phyloP scores from a whole-genome alignment of 2,888 invertebrate species.

The Volucella inanis region DNA sequence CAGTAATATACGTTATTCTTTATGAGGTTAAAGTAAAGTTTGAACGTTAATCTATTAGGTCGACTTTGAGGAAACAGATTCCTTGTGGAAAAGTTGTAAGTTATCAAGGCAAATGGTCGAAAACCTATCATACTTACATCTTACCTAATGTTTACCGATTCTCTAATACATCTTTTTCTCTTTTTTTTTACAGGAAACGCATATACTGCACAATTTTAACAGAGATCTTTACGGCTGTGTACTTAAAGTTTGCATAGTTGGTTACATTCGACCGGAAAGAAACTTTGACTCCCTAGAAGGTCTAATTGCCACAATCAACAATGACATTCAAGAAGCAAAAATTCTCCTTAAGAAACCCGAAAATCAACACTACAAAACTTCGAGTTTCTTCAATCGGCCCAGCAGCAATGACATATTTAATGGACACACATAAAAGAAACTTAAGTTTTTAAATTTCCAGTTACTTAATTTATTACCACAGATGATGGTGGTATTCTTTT shows the following conservation, averaged over 20 bases:
- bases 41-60: too few relatives aligned
- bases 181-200: conserved; percentile 90
- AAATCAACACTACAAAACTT: conserved; percentile 83
- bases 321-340: conserved; percentile 90
- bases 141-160: not conserved
- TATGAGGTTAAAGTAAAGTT: too few relatives aligned
- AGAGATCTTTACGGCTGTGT: conserved; percentile 93
- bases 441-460: conserved; percentile 19
- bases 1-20: too few relatives aligned
- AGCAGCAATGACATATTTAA: conserved; percentile 6
- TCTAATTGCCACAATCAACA: conserved; percentile 89
- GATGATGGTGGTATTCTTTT: conserved; percentile 33
- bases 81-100: not conserved
- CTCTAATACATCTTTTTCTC: not conserved
- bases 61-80: too few relatives aligned
- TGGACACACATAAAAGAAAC: conserved; percentile 38
- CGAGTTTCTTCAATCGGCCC: conserved; percentile 84
- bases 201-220: conserved; percentile 92
- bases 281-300: conserved; percentile 91
- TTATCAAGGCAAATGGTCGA: not conserved
- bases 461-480: conserved; percentile 69
- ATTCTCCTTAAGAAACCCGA: conserved; percentile 85
- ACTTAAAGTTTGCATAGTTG: conserved; percentile 91
- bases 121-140: not conserved
- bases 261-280: conserved; percentile 92